Evolutionary conservation across 2,797 vertebrate genomes (phyloP).

Genomic region (Odontamblyopus lacepedii): DNA sequence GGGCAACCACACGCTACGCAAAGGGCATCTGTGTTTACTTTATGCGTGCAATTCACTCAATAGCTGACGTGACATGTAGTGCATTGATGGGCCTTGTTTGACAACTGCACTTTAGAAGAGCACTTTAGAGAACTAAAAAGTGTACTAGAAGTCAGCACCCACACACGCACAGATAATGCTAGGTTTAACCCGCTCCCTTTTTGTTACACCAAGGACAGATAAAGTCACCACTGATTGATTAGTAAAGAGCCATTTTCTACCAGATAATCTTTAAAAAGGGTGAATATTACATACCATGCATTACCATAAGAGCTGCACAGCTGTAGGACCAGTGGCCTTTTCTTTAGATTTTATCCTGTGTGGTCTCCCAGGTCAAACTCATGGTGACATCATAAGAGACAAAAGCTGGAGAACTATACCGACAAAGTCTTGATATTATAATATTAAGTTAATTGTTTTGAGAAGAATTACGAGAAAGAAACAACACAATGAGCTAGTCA

Average conservation of each 20-base stretch:
- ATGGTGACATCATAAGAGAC: not conserved
- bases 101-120: constrained; percentile 39
- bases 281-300: too few relatives aligned
- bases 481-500: too few relatives aligned
- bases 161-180: constrained; percentile 26
- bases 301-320: too few relatives aligned
- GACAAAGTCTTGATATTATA: too few relatives aligned
- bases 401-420: too few relatives aligned
- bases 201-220: constrained; percentile 54
- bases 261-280: not conserved
- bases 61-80: constrained; percentile 25
- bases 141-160: not conserved
- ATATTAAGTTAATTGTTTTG: too few relatives aligned
- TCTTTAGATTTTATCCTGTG: not conserved
- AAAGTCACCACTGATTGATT: constrained; percentile 53
- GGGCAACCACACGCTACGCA: constrained; percentile 29
- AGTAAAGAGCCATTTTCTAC: constrained; percentile 43
- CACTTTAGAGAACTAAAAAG: not conserved
- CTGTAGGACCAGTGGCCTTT: too few relatives aligned
- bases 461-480: too few relatives aligned
- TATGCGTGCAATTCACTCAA: constrained; percentile 29
- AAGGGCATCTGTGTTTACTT: constrained; percentile 37
- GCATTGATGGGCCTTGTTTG: constrained; percentile 28
- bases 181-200: constrained; percentile 24
- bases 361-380: constrained; percentile 1